A percentile compares a stretch with the other conserved stretches of the same genome.
These are phyloP conservation scores for Oryctes rhinoceros DNA, from an alignment of 1,140 invertebrate species.

Conservation along the genomic window DNA sequence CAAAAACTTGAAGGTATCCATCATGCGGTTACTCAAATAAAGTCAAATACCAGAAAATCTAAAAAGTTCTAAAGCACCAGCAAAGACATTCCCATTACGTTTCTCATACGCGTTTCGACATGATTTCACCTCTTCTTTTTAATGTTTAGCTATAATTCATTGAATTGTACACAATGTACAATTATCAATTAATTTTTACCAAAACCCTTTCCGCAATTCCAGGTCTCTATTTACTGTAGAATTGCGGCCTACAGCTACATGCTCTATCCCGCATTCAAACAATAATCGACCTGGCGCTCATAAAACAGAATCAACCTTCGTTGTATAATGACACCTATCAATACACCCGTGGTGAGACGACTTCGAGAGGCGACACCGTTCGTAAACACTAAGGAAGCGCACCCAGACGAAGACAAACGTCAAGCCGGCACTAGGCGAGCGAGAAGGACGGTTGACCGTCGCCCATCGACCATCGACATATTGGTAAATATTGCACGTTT, in stretches of 20 bases:
- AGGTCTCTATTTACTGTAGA: too few relatives aligned
- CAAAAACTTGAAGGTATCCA: too few relatives aligned
- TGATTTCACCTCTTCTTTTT: too few relatives aligned
- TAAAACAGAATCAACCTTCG: background rate
- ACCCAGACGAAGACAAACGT: background rate
- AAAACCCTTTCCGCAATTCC: too few relatives aligned
- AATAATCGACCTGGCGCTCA: background rate
- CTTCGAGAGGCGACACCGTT: background rate
- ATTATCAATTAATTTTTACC: too few relatives aligned
- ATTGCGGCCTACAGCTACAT: background rate
- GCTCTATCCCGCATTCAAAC: background rate
- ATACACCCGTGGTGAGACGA: background rate
- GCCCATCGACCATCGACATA: constrained; percentile 22
- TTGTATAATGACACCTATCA: constrained; percentile 32
- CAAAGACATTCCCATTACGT: too few relatives aligned
- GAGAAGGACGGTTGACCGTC: background rate
- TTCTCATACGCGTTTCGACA: too few relatives aligned
- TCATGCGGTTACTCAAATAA: too few relatives aligned
- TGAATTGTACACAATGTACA: too few relatives aligned
- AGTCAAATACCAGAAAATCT: too few relatives aligned
- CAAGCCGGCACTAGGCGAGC: background rate
- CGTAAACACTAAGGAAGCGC: background rate
- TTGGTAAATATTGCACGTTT: constrained; percentile 35
- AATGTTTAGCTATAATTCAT: too few relatives aligned
- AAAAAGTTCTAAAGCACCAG: too few relatives aligned